Evolutionary conservation across 2,888 invertebrate genomes (phyloP), one percentile per base, ranked within the genome.

Genomic region (Chymomyza caudatula): DNA sequence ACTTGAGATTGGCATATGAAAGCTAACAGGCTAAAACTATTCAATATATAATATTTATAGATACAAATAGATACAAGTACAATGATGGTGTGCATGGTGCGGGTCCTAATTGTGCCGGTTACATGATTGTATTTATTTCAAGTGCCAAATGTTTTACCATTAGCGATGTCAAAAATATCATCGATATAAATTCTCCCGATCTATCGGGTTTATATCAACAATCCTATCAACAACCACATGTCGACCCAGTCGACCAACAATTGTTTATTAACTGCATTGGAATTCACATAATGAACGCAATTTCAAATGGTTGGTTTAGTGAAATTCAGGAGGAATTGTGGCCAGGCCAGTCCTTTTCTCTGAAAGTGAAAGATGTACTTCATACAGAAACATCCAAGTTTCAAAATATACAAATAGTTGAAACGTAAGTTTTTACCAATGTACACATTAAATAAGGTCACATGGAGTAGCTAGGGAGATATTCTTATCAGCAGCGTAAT

Each of bases 251-350:
- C n/a, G n/a, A n/a, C n/a, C n/a, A n/a, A n/a, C 29, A 37, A 11
- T 37, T 37, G 29, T 11, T 8, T 37, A 11, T 37, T 37, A 11
- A 37, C 11, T 37, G 29, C 29, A 1, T 8, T 37, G 29, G 29
- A 37, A 37, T 8, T 11, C 22, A 13, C 6, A 65, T 6, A 66
- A 96, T 96, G 96, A 92, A 96, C 89, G 89, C 90, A 54, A 87
- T 97, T 64, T 93, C 93, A 79, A 92, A 94, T 84, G 96, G 96
- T 71, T 99, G 98, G 98, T 99, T 97, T 89, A 96, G 95, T 75
- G 99, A 99, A 92, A 92, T 95, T 17, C 96, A 95, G 86, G 94
- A 95, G 65, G 94, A 95, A 49, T 91, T 98, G 83, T 98, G 97
- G 97, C 96, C 97, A 0, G 98, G 98, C 0, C 95, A 97, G 78